Evolutionary conservation across 2,113 vertebrate species (phyloP).

Genomic region (Cacatua alba): DNA sequence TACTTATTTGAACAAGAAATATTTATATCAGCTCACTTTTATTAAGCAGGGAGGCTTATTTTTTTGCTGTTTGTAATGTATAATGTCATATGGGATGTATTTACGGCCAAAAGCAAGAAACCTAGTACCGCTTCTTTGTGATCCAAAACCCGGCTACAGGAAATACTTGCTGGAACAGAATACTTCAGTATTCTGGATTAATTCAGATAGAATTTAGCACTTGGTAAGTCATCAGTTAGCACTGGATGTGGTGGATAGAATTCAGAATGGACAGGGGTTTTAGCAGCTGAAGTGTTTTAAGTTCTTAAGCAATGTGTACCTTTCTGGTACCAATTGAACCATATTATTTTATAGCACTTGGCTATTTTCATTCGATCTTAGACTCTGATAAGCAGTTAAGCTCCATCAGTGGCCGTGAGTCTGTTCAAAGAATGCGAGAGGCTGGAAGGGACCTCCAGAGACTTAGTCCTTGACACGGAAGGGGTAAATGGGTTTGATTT

Average conservation of each 20-base stretch:
- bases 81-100: not conserved
- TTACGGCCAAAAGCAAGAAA: conserved; percentile 5
- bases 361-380: conserved; percentile 28
- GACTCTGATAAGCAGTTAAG: conserved; percentile 1
- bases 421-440: not conserved
- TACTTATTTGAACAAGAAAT: conserved; percentile 50
- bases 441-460: not conserved
- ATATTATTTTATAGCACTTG: conserved; percentile 20
- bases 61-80: not conserved
- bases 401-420: not conserved
- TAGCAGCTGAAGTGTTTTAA: conserved; percentile 11
- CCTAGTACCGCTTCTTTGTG: not conserved
- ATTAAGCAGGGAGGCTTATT: not conserved
- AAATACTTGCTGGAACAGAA: not conserved
- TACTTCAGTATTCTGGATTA: not conserved
- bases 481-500: not conserved
- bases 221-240: conserved; percentile 38
- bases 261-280: not conserved
- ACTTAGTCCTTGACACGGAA: not conserved
- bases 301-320: not conserved
- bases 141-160: conserved; percentile 1
- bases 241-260: not conserved
- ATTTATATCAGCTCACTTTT: conserved; percentile 25
- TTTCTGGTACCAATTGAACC: conserved; percentile 1
- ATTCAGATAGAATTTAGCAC: conserved; percentile 44